Evolutionary conservation across 1,140 invertebrate species (phyloP).

Genomic region (Parasteatoda tepidariorum): DNA sequence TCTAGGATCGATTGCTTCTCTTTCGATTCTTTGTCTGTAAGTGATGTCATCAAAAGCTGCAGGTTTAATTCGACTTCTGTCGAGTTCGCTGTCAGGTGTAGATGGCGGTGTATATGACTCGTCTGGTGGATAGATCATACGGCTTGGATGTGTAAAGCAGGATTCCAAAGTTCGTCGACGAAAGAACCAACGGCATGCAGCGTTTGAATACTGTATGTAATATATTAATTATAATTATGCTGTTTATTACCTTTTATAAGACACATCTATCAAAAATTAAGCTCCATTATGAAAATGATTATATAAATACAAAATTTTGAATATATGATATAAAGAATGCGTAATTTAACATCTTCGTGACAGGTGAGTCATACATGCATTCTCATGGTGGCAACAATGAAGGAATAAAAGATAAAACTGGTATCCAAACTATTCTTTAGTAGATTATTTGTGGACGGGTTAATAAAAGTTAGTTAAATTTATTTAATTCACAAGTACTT

Average conservation of each 20-base stretch:
- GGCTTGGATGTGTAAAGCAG: slow-evolving; percentile 88
- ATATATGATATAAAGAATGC: too few species aligned
- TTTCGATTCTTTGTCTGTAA: slow-evolving; percentile 49
- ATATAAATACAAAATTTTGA: neutral
- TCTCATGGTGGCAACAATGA: too few species aligned
- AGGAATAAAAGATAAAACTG: too few species aligned
- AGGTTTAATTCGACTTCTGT: slow-evolving; percentile 33
- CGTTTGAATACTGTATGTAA: slow-evolving; percentile 78
- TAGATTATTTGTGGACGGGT: too few species aligned
- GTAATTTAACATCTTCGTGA: too few species aligned
- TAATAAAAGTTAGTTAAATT: too few species aligned
- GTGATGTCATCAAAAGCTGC: slow-evolving; percentile 54
- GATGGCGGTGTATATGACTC: slow-evolving; percentile 78
- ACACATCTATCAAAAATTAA: too few species aligned
- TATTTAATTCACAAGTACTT: too few species aligned
- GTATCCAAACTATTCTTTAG: too few species aligned
- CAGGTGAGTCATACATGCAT: too few species aligned
- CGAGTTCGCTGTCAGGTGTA: slow-evolving; percentile 71
- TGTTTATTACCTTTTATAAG: too few species aligned
- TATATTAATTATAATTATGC: too few species aligned
- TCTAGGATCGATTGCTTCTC: slow-evolving; percentile 67
- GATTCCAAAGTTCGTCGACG: slow-evolving; percentile 81
- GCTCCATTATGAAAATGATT: neutral
- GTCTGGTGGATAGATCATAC: slow-evolving; percentile 93
- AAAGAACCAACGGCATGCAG: slow-evolving; percentile 88